Conservation (phyloP, 2,113 vertebrate species). For the Corvus moneduloides region DNA sequence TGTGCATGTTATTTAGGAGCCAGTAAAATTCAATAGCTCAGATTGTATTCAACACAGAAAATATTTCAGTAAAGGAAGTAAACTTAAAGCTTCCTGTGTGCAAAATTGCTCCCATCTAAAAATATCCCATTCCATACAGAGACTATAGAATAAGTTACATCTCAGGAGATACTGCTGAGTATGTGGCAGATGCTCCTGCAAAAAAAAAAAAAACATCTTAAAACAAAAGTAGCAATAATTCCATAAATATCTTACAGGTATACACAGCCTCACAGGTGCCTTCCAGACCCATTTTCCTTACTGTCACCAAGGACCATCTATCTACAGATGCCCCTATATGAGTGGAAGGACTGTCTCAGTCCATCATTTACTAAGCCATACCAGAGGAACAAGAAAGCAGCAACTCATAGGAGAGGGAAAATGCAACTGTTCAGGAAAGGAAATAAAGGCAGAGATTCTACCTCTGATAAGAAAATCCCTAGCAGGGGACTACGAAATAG, state of each 20-base stretch:
- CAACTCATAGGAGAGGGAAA: background rate
- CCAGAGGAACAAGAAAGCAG: background rate
- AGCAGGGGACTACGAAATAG: background rate
- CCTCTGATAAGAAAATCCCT: background rate
- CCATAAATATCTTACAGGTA: background rate
- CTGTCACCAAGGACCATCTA: background rate
- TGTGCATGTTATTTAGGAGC: background rate
- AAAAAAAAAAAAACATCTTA: background rate
- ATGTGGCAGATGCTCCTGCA: background rate
- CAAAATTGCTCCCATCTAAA: background rate
- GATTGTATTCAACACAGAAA: background rate
- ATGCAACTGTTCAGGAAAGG: background rate
- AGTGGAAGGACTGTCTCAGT: background rate
- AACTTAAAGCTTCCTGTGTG: background rate
- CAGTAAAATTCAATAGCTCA: background rate
- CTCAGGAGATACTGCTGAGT: background rate
- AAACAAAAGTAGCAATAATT: background rate
- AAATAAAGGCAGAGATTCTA: background rate
- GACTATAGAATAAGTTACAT: background rate
- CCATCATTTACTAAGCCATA: background rate
- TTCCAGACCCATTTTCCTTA: background rate
- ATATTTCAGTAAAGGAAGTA: background rate
- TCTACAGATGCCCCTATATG: background rate
- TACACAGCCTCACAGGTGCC: background rate
- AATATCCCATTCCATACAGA: background rate